Evolutionary conservation across 92 coral and sea anemone genomes (phyloP).

Genomic region (Umimayanthus kanabou): DNA sequence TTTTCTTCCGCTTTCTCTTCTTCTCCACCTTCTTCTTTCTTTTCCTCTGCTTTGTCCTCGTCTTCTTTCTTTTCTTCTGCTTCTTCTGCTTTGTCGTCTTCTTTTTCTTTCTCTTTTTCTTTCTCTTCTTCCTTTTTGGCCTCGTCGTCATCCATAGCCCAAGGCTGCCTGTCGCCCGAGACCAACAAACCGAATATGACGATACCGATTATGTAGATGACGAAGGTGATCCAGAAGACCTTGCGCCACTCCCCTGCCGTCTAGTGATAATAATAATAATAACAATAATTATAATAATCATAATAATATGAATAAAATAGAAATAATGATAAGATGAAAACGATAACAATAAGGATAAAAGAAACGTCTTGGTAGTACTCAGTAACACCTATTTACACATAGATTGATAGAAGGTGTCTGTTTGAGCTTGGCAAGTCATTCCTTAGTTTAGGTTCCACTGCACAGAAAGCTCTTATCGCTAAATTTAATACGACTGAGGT

Average conservation of each 20-base stretch:
- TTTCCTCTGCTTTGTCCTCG: conserved; percentile 45
- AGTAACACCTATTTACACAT: too few species aligned
- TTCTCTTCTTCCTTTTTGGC: conserved; percentile 57
- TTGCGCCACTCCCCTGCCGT: conserved; percentile 97
- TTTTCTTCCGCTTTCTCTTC: conserved; percentile 55
- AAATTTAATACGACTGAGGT: too few species aligned
- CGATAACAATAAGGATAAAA: too few species aligned
- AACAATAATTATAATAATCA: background rate
- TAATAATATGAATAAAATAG: too few species aligned
- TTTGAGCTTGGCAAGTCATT: too few species aligned
- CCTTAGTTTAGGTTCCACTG: too few species aligned
- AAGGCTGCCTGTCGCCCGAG: conserved; percentile 91
- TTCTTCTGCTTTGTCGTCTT: conserved; percentile 35
- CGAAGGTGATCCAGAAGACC: conserved; percentile 96
- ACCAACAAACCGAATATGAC: conserved; percentile 86
- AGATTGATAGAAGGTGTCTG: too few species aligned
- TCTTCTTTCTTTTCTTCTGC: conserved; percentile 53
- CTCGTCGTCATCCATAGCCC: conserved; percentile 78
- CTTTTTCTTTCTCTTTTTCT: conserved; percentile 49
- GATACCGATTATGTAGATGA: conserved; percentile 87
- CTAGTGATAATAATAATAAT: conserved; percentile 39
- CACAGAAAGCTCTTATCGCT: too few species aligned
- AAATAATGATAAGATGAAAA: too few species aligned
- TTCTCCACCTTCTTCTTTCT: conserved; percentile 54
- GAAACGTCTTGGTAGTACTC: too few species aligned